Percentiles rank a stretch among this genome's conserved stretches.
Conservation (phyloP, 2,888 invertebrate species). For the Hirudinaria manillensis region DNA sequence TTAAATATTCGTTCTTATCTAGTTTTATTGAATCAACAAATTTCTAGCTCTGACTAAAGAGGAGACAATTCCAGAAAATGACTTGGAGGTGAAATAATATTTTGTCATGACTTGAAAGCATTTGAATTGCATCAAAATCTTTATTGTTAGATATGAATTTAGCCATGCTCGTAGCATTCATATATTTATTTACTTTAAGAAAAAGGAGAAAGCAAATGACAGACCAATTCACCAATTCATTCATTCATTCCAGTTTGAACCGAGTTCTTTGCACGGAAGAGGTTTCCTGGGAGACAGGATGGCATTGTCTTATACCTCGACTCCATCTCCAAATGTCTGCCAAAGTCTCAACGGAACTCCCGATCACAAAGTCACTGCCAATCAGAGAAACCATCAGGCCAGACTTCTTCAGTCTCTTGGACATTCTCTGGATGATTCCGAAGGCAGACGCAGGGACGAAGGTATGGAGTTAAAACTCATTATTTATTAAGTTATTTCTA, state of each 20-base stretch:
- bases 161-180: too few species aligned
- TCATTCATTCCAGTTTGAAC: constrained; percentile 15
- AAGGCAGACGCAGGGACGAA: constrained; percentile 3
- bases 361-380: constrained; percentile 26
- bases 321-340: constrained; percentile 38
- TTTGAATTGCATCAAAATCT: too few species aligned
- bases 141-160: too few species aligned
- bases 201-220: too few species aligned
- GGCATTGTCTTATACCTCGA: neutral
- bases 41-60: constrained; percentile 22
- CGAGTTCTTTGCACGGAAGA: constrained; percentile 3
- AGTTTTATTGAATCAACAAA: too few species aligned
- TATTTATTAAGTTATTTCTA: too few species aligned
- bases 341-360: constrained; percentile 41
- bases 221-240: neutral
- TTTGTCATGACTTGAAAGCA: too few species aligned
- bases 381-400: constrained; percentile 4
- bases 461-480: neutral
- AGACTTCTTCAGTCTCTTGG: constrained; percentile 24
- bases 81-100: constrained; percentile 21
- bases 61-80: constrained; percentile 29
- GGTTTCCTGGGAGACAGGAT: constrained; percentile 19
- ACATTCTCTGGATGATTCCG: constrained; percentile 33
- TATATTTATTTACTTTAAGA: too few species aligned
- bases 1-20: too few species aligned